Evolutionary conservation across 2,888 invertebrate species (phyloP).

Genomic region (Eledone cirrhosa): DNA sequence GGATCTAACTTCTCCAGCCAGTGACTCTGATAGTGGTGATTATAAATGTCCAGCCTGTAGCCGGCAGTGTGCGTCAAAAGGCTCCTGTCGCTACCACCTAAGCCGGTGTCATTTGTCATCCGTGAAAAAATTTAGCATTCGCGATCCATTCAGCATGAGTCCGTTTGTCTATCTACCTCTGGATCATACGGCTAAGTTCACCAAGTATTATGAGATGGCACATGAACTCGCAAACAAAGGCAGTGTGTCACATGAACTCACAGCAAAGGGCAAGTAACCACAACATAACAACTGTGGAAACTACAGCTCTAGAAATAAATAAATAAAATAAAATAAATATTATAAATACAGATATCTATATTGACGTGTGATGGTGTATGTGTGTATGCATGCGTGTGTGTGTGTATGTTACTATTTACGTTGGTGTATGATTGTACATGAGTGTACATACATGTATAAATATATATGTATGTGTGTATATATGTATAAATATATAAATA

Average conservation of each 20-base stretch:
- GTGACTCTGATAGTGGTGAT: constrained; percentile 51
- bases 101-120: constrained; percentile 68
- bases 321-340: neutral
- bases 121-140: constrained; percentile 60
- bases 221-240: constrained; percentile 94
- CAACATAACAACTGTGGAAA: too few relatives aligned
- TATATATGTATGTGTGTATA: constrained; percentile 3
- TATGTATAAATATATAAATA: neutral
- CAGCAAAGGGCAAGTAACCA: constrained; percentile 21
- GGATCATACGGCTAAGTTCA: constrained; percentile 79
- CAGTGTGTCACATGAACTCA: constrained; percentile 34
- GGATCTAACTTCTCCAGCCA: constrained; percentile 43
- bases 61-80: constrained; percentile 90
- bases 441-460: neutral
- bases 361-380: too few relatives aligned
- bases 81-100: constrained; percentile 94
- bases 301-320: too few relatives aligned
- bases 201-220: constrained; percentile 97
- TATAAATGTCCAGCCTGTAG: constrained; percentile 62
- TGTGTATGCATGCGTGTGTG: neutral
- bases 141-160: constrained; percentile 62
- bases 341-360: constrained; percentile 3
- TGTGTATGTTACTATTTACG: neutral
- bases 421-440: constrained; percentile 11
- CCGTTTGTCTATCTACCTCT: constrained; percentile 64